Percentiles rank a stretch among this genome's conserved stretches.
Conservation (phyloP, 2,797 vertebrate species). For the Lacerta bilineata region DNA sequence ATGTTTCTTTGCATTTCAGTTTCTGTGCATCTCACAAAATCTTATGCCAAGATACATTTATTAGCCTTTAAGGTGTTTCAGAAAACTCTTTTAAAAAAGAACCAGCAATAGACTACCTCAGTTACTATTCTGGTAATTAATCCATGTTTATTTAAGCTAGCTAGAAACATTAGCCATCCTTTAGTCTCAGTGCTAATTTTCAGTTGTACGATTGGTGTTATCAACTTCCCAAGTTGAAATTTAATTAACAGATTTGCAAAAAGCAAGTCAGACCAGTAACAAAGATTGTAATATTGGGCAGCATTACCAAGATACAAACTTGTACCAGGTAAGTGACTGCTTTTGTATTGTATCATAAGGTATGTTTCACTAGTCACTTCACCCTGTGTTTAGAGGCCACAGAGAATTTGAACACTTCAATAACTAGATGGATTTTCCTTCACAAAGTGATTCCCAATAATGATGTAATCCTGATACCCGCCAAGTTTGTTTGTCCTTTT, state of each 20-base stretch:
- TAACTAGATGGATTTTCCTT: constrained; percentile 33
- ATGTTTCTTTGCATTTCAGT: neutral
- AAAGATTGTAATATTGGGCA: neutral
- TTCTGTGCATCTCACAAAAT: neutral
- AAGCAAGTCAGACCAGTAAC: neutral
- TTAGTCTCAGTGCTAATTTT: neutral
- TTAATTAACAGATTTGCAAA: neutral
- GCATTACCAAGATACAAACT: neutral
- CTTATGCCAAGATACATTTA: neutral
- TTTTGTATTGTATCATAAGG: neutral
- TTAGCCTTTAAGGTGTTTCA: neutral
- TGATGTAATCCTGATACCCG: constrained; percentile 43
- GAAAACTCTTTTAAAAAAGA: neutral
- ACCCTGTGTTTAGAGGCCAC: neutral
- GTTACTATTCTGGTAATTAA: neutral
- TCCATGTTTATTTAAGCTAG: neutral
- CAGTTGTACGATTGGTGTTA: neutral
- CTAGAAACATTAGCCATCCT: neutral
- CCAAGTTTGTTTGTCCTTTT: constrained; percentile 45
- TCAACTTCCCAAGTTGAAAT: neutral
- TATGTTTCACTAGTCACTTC: neutral
- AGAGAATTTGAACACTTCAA: neutral
- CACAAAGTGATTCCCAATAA: constrained; percentile 47
- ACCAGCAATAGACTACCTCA: neutral
- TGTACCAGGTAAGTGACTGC: neutral